Percentiles rank a stretch among this genome's conserved stretches.
Evolutionary conservation across 2,113 vertebrate species (phyloP).

Genomic region (Chunga burmeisteri): DNA sequence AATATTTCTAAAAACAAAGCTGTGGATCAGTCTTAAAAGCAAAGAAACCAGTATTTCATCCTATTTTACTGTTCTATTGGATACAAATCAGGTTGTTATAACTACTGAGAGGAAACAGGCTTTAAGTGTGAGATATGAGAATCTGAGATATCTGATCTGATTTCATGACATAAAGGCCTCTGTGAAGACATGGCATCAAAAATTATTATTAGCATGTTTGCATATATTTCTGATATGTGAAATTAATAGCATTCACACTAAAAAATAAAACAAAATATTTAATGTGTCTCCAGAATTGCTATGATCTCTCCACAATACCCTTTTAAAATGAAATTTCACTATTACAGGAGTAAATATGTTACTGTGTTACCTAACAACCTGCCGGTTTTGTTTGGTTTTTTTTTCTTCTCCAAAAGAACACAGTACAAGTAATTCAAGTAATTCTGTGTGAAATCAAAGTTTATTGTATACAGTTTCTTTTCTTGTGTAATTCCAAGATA

Average conservation of each 20-base stretch:
- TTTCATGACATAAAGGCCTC: neutral
- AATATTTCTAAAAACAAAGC: neutral
- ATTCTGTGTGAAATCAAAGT: neutral
- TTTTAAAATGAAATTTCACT: neutral
- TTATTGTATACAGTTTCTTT: neutral
- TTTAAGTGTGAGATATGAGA: neutral
- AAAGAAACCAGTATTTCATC: neutral
- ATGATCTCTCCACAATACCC: no score
- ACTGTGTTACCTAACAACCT: neutral
- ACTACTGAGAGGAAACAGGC: neutral
- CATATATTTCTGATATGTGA: neutral
- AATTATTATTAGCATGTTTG: neutral
- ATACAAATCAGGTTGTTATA: neutral
- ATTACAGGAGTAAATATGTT: neutral
- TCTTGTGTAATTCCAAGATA: neutral
- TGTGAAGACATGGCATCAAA: neutral
- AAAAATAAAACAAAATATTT: neutral
- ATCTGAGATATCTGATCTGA: neutral
- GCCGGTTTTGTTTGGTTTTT: accelerated
- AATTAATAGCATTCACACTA: neutral
- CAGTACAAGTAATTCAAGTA: neutral
- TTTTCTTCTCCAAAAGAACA: neutral
- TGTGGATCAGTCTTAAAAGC: neutral
- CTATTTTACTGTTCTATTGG: neutral
- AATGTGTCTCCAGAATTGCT: neutral